Evolutionary conservation across 2,113 vertebrate species (phyloP), one percentile per base, ranked within the genome.

Genomic region (Hassar affinis): DNA sequence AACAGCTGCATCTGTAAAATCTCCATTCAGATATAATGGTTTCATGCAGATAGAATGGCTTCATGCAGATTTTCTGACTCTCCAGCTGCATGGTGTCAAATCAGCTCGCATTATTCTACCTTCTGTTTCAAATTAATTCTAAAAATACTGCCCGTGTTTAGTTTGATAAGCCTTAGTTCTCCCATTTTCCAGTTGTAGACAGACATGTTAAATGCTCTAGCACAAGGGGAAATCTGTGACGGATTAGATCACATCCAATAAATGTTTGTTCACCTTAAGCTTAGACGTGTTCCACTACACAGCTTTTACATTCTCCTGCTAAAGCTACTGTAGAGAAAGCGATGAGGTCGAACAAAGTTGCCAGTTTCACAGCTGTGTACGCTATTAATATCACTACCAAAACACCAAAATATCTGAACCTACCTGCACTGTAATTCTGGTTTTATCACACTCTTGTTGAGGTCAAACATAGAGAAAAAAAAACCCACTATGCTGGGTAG

Each of bases 231-330:
- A 69, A 68, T 78, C 51, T 52, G 54, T 84, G 82, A 57, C 68
- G 51, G 62, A 84, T 84, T 78, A 84, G 75, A 82, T 82, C 81
- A 75, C 81, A 82, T 74, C 71, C 38, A 84, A 78, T 56, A 84
- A 84, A 84, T 84, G 62, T 78, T 78, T 52, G 51, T 78, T 84
- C 75, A 84, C 47, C 62, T 78, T 84, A 78, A 57, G 61, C 75
- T 64, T 78, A 69, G 78, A 47, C 61, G 69, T 56, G 56, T 72
- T 72, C 69, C 42, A 6, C 57, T 79, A 84, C 35, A 62, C 52
- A 84, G 81, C 42, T 35, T 83, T 76, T 76, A 76, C 22, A 51
- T 56, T 76, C 71, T 64, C 33, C 57, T 38, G 57, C 45, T 62
- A 18, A 62, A 64, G 64, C 42, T 64, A 74, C 42, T 33, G 15